Evolutionary conservation across 2,888 invertebrate species (phyloP), one percentile per base, ranked within the genome.

Genomic region (Dicyrtomina minuta): DNA sequence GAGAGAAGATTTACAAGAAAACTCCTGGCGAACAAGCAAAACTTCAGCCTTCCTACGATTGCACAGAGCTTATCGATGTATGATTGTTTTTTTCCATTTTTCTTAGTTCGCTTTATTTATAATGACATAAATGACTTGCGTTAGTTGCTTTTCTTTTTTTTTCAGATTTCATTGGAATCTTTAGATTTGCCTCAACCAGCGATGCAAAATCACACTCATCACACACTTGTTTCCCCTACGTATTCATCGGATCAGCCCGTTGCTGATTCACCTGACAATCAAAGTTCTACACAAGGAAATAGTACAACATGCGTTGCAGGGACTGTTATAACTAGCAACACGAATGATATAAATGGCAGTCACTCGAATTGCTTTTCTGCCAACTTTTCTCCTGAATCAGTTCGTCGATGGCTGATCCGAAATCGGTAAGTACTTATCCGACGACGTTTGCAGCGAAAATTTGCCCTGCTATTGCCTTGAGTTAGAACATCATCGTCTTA

Each of bases 21-120:
- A 90, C 93, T 4, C 84, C 88, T 17, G 85, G 88, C 1, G 94
- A 94, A 81, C 88, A 92, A 78, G 93, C 95, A 76, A 96, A 96
- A 81, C 96, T 90, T 82, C 96, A 96, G 82, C 94, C 94, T 0
- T 95, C 96, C 55, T 97, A 93, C 82, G 96, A 96, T 73, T 95
- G 94, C 81, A 97, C 97, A 49, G 92, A 96, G 10, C 87, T 96
- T 68, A 90, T 90, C 76, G 94, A 95, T 82, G 93, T 94, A 83
- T 86, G 88, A 79, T 64, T 13, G 46, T 17, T 26, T 65, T 33
- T 24, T 53, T 61, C 1, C 56, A 55, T 64, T 43, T 27, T 53
- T 60, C 1, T 66, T 49, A 13, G 51, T 51, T 13, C 20, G n/a
- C n/a, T n/a, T n/a, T n/a, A n/a, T n/a, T n/a, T n/a, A n/a, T n/a